These are phyloP conservation scores for Probaryconus sp. DNA, from an alignment of 1,140 invertebrate genomes.

Conservation along the genomic window DNA sequence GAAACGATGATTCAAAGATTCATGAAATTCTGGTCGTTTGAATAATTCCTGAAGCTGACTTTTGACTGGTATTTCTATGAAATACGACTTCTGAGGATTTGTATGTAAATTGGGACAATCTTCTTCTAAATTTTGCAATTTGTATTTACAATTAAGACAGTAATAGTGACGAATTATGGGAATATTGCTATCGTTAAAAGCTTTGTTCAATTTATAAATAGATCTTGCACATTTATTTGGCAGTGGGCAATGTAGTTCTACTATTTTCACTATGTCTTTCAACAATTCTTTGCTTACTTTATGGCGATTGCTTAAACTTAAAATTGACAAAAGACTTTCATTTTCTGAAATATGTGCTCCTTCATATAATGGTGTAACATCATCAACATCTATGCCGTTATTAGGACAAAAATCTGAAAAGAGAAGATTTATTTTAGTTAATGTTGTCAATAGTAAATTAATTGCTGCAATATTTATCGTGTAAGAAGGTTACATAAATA, in stretches of 20 bases:
- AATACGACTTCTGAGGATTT: conserved; percentile 6
- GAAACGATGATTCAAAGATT: conserved; percentile 9
- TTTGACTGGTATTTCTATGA: no score
- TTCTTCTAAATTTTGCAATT: not conserved
- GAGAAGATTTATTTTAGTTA: no score
- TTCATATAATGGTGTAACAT: conserved; percentile 5
- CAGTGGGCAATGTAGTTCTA: conserved; percentile 10
- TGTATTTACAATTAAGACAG: not conserved
- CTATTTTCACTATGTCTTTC: not conserved
- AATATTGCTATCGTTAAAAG: conserved; percentile 1
- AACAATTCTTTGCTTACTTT: conserved; percentile 8
- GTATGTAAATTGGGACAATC: not conserved
- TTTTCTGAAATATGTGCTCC: not conserved
- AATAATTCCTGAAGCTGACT: conserved; percentile 13
- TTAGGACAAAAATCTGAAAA: no score
- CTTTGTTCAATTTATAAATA: not conserved
- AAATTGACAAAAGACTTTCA: conserved; percentile 2
- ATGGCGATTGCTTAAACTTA: conserved; percentile 1
- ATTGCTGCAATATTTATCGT: no score
- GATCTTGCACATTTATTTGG: conserved; percentile 10
- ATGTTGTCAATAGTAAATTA: no score
- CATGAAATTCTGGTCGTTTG: conserved; percentile 2
- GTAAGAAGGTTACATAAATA: no score
- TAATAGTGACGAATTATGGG: conserved; percentile 8
- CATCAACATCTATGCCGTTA: not conserved